Base-by-base conservation (phyloP, 1,140 invertebrate species). In the Pristionchus pacificus region DNA sequence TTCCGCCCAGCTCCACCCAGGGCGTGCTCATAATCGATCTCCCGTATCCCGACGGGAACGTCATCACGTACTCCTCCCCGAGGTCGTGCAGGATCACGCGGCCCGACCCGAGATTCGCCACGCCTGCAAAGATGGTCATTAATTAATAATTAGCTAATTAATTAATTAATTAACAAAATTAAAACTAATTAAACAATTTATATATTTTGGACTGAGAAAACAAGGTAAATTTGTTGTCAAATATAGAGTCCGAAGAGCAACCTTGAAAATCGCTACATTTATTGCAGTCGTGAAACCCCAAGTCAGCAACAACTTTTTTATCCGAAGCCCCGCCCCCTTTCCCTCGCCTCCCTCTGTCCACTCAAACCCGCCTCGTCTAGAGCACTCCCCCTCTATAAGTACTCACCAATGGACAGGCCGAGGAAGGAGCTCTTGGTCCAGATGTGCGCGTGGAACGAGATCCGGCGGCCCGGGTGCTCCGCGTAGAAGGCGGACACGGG, bases 401-500 rank as follows among this genome's bases (percentile, higher is more conserved):
- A 38, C 55, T 10, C 24, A 79, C 78, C 87, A 49, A 88, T 86
- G 3, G 86, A 87, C 38, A 88, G 79, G 6, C 87, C 87, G 19
- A 87, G 78, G 72, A 88, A 88, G 70, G 87, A 88, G 10, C 87
- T 87, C 76, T 88, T 88, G 25, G 87, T 88, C 85, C 86, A 88
- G 30, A 87, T 87, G 71, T 87, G 86, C n/a, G 86, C 87, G 77
- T 86, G 85, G 30, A 87, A 77, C 3, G 85, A 84, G 13, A 88
- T 85, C 25, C 80, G 74, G 63, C 85, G 85, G 64, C 81, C 84
- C 31, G 78, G 79, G 79, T 86, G 83, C 74, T 88, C 87, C 15
- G 86, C 86, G 78, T 88, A 88, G 74, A 88, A 88, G 24, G 87
- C 87, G 49, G 87, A 87, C 64, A 87, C 85, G 83, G 96, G 96